phyloP scores from a whole-genome alignment of 1,140 invertebrate genomes.

The Gryon sp. region DNA sequence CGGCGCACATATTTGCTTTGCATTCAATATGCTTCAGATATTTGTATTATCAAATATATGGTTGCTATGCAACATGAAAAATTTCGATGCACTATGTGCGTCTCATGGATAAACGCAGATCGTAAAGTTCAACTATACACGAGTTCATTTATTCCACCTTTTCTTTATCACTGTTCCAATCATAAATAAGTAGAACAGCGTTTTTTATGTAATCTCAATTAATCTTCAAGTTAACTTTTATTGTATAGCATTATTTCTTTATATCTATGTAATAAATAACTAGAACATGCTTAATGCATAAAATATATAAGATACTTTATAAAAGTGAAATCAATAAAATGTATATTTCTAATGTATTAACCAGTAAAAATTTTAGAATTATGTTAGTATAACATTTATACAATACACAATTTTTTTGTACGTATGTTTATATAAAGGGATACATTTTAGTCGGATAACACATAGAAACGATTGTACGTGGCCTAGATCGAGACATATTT shows the following conservation, averaged over 20 bases:
- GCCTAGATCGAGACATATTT: constrained; percentile 78
- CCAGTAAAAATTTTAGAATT: too few species aligned
- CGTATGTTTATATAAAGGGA: too few species aligned
- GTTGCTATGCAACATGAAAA: constrained; percentile 26
- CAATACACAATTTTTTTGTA: too few species aligned
- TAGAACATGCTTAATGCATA: too few species aligned
- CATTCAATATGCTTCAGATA: constrained; percentile 21
- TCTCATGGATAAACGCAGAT: constrained; percentile 1
- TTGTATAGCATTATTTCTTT: too few species aligned
- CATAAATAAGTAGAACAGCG: not conserved
- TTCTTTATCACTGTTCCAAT: constrained; percentile 13
- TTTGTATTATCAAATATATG: constrained; percentile 43
- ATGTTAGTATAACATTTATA: too few species aligned
- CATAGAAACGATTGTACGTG: constrained; percentile 62
- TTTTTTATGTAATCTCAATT: too few species aligned
- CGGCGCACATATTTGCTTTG: constrained; percentile 28
- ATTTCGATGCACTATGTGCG: constrained; percentile 1
- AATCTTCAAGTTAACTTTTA: too few species aligned
- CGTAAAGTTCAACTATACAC: constrained; percentile 1
- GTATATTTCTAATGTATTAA: too few species aligned
- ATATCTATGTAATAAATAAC: too few species aligned
- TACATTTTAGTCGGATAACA: constrained; percentile 31
- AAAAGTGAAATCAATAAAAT: too few species aligned
- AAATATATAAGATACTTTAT: too few species aligned
- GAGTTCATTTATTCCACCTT: constrained; percentile 17